Evolutionary conservation across 2,888 invertebrate species (phyloP), one percentile per base, ranked within the genome.

Genomic region (Lasioglossum oenotherae): DNA sequence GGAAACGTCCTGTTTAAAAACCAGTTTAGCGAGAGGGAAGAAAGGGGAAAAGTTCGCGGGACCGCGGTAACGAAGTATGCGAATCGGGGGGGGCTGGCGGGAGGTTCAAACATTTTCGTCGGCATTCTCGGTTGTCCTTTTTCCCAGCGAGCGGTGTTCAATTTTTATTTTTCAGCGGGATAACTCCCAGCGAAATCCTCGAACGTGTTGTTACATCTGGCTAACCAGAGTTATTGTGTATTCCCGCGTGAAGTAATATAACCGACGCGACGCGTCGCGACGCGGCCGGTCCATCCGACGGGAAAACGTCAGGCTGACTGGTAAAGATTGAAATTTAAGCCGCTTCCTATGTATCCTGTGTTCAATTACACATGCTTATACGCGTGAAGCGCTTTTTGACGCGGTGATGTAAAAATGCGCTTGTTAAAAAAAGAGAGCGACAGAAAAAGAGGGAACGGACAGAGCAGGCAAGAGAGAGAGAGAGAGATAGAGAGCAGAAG

Each of bases 311-410:
- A 35, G 69, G 41, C 60, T n/a, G 46, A 53, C 74, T 60, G 85
- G 79, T 44, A 77, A 79, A 80, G 82, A 87, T 87, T 84, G 84
- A 87, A 88, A 89, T 89, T 88, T 87, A 88, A 88, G 74, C 85
- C 75, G 80, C 73, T 64, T 53, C 38, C 27, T 23, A 74, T 31
- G 80, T 60, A 76, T 78, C 74, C 90, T 82, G 38, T 81, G 79
- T 85, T 80, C 88, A 89, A 89, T 89, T 89, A 89, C 84, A 78
- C 85, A 74, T 87, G 88, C 85, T 89, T 89, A 85, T 82, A 87
- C 80, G 78, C 72, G 78, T 27, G 78, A 84, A 89, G 74, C 80
- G 87, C 60, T 89, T 89, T 89, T 87, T 87, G 83, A 82, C 76
- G 78, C 80, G 80, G 57, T 71, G 78, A 85, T 82, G 81, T 73